Conservation (phyloP, 1,140 invertebrate species). For the Trichomalopsis sarcophagae region DNA sequence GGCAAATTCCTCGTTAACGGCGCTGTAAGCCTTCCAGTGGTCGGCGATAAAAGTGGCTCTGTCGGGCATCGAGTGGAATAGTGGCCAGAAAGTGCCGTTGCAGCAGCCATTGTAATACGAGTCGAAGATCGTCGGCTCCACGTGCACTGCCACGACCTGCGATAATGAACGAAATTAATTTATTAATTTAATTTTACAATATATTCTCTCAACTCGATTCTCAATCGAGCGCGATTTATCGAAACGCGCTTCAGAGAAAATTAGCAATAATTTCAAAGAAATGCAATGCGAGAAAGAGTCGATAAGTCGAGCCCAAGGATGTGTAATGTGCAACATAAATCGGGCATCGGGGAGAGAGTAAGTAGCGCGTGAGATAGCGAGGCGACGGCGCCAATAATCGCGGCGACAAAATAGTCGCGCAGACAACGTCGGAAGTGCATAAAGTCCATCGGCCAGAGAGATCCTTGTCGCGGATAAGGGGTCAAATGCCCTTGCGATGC, state of each 20-base stretch:
- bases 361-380: background rate
- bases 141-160: conserved; percentile 87
- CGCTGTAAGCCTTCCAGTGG: conserved; percentile 88
- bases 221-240: conserved; percentile 1
- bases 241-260: background rate
- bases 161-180: conserved; percentile 53
- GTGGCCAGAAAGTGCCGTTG: conserved; percentile 93
- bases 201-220: too few species aligned
- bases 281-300: background rate
- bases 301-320: background rate
- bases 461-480: conserved; percentile 16
- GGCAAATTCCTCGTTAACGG: conserved; percentile 89
- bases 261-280: conserved; percentile 1
- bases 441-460: conserved; percentile 51
- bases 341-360: background rate
- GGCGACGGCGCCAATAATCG: conserved; percentile 9
- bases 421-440: conserved; percentile 58
- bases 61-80: conserved; percentile 94
- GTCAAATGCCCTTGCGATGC: conserved; percentile 7
- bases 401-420: background rate
- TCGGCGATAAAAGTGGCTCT: conserved; percentile 85
- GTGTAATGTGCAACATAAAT: too few species aligned
- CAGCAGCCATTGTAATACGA: conserved; percentile 94
- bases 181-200: background rate
- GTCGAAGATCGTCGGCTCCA: conserved; percentile 85